Evolutionary conservation across 1,140 invertebrate genomes (phyloP), one percentile per base, ranked within the genome.

Genomic region (Heliconius nattereri): DNA sequence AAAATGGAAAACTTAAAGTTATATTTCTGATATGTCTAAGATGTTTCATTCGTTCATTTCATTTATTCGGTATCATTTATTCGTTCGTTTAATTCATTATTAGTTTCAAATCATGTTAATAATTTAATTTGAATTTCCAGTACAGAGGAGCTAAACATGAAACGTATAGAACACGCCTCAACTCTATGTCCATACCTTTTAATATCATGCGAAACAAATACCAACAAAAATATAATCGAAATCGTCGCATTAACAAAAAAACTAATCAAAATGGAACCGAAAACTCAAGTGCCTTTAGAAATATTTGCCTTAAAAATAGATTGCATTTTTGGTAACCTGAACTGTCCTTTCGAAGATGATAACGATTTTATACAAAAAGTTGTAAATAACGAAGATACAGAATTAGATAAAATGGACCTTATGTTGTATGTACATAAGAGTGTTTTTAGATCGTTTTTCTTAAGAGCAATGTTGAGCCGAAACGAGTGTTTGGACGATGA

Each of bases 281-380:
- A 71, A 32, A 54, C 77, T 16, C 8, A 72, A 9, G 78, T 52
- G 0, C 75, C 81, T 0, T 26, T 86, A 20, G 80, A 88, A 49
- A 29, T 80, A 11, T 87, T 54, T 73, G 89, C 87, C 5, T 52
- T 91, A 16, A 79, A 86, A 16, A 78, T 81, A 52, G 87, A 90
- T 73, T 83, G 82, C 32, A 78, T 92, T 32, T 82, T 72, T 23
- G 84, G 84, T 19, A 75, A 81, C 57, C 77, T 92, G 8, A 86
- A 83, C 80, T 92, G 89, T 49, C 87, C 87, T 0, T 81, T 87
- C 20, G 85, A 84, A 7, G 83, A 86, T 32, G 85, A 88, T 40
- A 84, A 85, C 29, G 84, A 84, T 1, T 23, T 77, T 11, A 81
- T 86, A 9, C 80, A 80, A 20, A 49, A 52, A 6, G 75, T 89